These are phyloP conservation scores for Danio tinwini DNA, from an alignment of 2,797 vertebrate species.

Conservation along the genomic window DNA sequence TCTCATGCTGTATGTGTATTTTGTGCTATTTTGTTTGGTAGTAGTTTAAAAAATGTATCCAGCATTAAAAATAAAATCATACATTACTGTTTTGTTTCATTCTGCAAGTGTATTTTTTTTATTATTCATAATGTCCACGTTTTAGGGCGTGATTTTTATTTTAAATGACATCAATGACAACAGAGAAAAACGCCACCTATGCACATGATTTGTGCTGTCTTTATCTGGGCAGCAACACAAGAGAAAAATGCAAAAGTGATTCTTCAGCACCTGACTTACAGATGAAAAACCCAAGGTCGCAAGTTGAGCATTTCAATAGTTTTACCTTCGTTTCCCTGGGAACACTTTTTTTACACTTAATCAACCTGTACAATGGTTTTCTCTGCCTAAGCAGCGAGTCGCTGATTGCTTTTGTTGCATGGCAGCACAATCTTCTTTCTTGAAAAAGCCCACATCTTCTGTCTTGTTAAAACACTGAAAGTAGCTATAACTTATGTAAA, in stretches of 20 bases:
- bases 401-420: conserved; percentile 64
- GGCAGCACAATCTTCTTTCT: conserved; percentile 44
- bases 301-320: conserved; percentile 60
- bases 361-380: conserved; percentile 56
- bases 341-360: conserved; percentile 62
- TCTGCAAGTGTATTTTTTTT: background rate
- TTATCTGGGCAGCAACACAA: conserved; percentile 31
- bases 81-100: background rate
- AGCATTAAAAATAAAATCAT: background rate
- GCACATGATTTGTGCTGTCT: conserved; percentile 32
- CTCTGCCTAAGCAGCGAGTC: conserved; percentile 43
- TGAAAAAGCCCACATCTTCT: conserved; percentile 32
- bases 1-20: no score
- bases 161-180: conserved; percentile 26
- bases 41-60: background rate
- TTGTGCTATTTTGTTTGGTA: no score
- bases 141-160: background rate
- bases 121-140: background rate
- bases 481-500: conserved; percentile 9
- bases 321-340: conserved; percentile 67
- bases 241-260: conserved; percentile 52
- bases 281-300: conserved; percentile 60
- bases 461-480: conserved; percentile 22
- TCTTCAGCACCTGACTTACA: conserved; percentile 26
- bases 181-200: background rate